Evolutionary conservation across 2,113 vertebrate genomes (phyloP).

Genomic region (Pseudorhombus dupliciocellatus): DNA sequence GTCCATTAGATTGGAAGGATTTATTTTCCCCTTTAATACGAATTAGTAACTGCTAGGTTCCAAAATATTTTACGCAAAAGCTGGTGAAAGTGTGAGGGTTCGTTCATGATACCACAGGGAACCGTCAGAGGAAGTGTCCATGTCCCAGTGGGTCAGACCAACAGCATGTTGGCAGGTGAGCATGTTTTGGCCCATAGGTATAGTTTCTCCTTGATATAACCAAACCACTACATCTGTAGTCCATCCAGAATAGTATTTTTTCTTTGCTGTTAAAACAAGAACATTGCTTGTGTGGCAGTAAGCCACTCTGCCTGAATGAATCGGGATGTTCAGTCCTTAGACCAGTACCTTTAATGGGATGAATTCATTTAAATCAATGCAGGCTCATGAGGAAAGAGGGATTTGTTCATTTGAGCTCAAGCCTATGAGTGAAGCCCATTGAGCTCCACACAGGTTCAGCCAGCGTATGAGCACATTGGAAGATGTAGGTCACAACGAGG

Average conservation of each 20-base stretch:
- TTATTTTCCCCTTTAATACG: no score
- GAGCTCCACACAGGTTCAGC: neutral
- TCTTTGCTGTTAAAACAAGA: no score
- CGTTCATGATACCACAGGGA: no score
- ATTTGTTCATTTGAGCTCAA: neutral
- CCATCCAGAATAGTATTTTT: no score
- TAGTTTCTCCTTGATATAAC: neutral
- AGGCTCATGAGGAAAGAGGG: neutral
- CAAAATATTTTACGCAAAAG: no score
- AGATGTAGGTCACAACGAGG: conserved; percentile 54
- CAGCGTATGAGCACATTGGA: neutral
- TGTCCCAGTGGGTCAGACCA: neutral
- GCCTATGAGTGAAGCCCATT: neutral
- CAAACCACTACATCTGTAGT: no score
- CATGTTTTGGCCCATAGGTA: neutral
- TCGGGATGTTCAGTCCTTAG: no score
- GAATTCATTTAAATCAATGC: neutral
- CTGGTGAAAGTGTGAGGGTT: neutral
- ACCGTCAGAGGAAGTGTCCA: no score
- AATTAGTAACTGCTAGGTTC: no score
- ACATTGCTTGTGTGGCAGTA: no score
- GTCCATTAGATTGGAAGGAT: no score
- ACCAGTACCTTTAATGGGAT: neutral
- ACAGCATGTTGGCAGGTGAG: neutral
- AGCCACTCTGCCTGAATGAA: no score